These are phyloP conservation scores for Amia ocellicauda DNA, from an alignment of 2,113 vertebrate genomes.

Conservation along the genomic window DNA sequence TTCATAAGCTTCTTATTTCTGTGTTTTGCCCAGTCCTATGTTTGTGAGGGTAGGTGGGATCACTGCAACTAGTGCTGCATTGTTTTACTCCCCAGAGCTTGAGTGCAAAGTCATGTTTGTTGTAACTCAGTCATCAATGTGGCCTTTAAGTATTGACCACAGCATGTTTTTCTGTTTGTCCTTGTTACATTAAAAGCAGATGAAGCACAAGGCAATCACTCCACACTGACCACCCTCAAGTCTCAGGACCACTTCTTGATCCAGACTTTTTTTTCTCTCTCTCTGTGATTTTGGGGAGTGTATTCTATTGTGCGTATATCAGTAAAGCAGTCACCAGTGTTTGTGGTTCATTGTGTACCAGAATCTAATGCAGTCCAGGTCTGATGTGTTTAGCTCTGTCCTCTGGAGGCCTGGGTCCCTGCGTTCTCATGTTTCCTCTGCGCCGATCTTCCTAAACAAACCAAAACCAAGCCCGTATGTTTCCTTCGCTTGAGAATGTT, in stretches of 20 bases:
- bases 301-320: too few relatives aligned
- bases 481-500: slow-evolving; percentile 3
- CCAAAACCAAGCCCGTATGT: not conserved
- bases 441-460: not conserved
- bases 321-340: not conserved
- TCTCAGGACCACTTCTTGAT: too few relatives aligned
- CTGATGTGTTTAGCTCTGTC: not conserved
- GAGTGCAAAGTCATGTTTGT: not conserved
- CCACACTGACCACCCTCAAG: too few relatives aligned
- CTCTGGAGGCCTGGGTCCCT: not conserved
- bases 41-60: not conserved
- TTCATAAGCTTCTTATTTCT: not conserved
- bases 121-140: not conserved
- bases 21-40: too few relatives aligned
- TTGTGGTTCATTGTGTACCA: not conserved
- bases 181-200: too few relatives aligned
- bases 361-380: not conserved
- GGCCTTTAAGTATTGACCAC: not conserved
- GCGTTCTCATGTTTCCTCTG: not conserved
- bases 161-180: too few relatives aligned
- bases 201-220: too few relatives aligned
- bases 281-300: too few relatives aligned
- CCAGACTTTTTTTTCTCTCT: too few relatives aligned
- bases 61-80: not conserved
- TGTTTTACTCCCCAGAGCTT: not conserved